Conservation (phyloP, 2,113 vertebrate genomes). For the Poeciliopsis retropinna region DNA sequence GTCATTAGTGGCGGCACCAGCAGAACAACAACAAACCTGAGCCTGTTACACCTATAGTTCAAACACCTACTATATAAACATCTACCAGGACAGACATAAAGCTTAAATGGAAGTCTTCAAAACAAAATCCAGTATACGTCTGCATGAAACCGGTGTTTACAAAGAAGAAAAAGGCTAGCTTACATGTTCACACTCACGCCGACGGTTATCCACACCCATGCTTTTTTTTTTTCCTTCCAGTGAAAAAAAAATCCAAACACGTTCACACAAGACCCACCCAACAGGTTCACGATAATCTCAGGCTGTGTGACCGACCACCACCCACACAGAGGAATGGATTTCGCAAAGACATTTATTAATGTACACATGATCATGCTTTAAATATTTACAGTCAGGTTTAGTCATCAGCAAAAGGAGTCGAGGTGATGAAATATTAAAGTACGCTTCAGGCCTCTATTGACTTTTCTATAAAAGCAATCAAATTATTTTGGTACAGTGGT, state of each 20-base stretch:
- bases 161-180: constrained; percentile 9
- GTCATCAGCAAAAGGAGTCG: background rate
- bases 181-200: constrained; percentile 18
- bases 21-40: constrained; percentile 13
- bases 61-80: constrained; percentile 9
- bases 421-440: background rate
- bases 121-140: background rate
- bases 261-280: constrained; percentile 69
- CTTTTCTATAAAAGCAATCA: no score
- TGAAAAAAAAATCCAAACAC: constrained; percentile 67
- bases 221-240: constrained; percentile 18
- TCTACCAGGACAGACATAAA: background rate
- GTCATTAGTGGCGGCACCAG: constrained; percentile 49
- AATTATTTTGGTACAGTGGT: no score
- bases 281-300: constrained; percentile 62
- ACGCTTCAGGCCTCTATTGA: background rate
- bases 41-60: background rate
- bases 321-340: constrained; percentile 11
- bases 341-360: constrained; percentile 2
- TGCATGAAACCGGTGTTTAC: constrained; percentile 35
- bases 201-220: constrained; percentile 69
- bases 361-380: background rate
- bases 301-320: constrained; percentile 36
- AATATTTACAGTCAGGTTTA: background rate
- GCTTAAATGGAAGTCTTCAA: constrained; percentile 6